Percentiles rank a stretch among this genome's conserved stretches.
phyloP scores from a whole-genome alignment of 2,888 invertebrate genomes.

The Cheilosia urbana region DNA sequence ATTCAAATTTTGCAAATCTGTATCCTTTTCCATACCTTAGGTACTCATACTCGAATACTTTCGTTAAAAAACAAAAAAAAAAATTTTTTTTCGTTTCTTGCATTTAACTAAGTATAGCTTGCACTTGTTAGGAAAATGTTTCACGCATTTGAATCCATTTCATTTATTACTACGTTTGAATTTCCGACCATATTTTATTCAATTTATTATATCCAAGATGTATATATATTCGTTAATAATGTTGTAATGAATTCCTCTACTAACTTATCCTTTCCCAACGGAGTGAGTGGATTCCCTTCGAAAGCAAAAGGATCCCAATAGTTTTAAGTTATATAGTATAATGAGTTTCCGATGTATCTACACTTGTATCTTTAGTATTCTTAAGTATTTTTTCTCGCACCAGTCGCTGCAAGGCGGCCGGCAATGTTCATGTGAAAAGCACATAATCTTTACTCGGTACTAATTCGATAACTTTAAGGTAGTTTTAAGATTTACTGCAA shows the following conservation, averaged over 20 bases:
- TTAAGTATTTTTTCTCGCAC: conserved; percentile 3
- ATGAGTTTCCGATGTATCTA: neutral
- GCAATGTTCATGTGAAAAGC: conserved; percentile 12
- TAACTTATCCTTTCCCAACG: conserved; percentile 5
- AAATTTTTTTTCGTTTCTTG: neutral
- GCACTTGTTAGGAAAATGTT: neutral
- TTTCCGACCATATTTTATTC: neutral
- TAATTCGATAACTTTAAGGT: neutral
- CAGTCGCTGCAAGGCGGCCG: conserved; percentile 19
- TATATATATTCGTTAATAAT: neutral
- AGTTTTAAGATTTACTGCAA: neutral
- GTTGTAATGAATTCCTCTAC: neutral
- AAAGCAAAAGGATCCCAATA: conserved; percentile 26
- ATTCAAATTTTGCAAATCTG: neutral
- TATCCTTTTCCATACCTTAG: neutral
- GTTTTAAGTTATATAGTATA: neutral
- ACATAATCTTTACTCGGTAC: neutral
- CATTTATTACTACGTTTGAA: neutral
- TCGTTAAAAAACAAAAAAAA: neutral
- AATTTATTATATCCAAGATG: neutral
- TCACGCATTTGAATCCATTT: neutral
- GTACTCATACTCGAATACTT: neutral
- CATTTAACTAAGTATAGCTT: neutral
- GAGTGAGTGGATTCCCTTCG: conserved; percentile 18
- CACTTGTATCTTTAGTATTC: neutral